These are phyloP conservation scores for Hystrix brachyura DNA, from an alignment of 2,113 vertebrate species.

Conservation along the genomic window DNA sequence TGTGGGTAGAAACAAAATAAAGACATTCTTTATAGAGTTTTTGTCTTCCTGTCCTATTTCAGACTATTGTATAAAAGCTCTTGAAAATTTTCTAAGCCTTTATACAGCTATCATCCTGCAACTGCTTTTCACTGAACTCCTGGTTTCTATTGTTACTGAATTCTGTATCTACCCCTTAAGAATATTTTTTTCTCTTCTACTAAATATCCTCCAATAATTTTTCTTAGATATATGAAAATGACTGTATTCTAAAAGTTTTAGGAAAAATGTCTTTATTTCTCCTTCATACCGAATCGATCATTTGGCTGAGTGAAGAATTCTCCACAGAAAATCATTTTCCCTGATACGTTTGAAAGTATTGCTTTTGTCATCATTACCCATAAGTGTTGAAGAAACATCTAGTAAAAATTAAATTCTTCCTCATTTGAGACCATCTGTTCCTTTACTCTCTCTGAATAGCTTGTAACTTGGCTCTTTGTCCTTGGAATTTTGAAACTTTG, in stretches of 20 bases:
- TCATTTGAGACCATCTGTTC: neutral
- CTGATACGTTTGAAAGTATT: neutral
- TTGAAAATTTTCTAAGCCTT: neutral
- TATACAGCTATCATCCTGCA: neutral
- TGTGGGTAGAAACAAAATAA: neutral
- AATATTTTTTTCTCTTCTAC: neutral
- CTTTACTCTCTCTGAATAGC: neutral
- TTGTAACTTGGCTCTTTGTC: neutral
- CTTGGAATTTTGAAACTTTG: neutral
- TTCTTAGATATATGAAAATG: constrained; percentile 21
- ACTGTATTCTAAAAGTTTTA: neutral
- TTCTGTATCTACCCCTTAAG: neutral
- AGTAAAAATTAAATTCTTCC: neutral
- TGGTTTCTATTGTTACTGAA: neutral
- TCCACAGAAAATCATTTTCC: constrained; percentile 24
- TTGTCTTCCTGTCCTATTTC: neutral
- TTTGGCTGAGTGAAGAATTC: neutral
- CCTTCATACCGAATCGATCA: neutral
- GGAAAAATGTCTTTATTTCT: neutral
- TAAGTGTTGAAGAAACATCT: neutral
- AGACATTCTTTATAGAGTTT: neutral
- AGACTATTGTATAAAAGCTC: neutral
- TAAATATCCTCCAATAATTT: constrained; percentile 12
- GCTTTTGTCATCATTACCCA: neutral
- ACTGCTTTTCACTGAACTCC: neutral